Conservation (phyloP, 2,797 vertebrate species). For the Perodicticus potto region DNA sequence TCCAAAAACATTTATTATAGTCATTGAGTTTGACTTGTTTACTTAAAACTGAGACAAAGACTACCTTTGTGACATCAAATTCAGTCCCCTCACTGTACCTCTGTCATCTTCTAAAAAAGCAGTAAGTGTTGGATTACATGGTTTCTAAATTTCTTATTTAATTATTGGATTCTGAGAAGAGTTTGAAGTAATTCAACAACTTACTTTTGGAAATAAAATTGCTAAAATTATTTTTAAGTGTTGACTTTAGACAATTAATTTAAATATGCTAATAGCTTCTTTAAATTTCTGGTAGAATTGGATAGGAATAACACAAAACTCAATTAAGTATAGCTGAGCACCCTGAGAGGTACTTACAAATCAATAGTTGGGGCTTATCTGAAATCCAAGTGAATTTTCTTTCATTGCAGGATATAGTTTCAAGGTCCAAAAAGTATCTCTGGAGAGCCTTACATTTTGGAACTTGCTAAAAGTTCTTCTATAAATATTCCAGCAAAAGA, state of each 20-base stretch:
- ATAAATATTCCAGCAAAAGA: slow-evolving; percentile 75
- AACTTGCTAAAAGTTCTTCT: slow-evolving; percentile 68
- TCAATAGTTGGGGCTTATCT: slow-evolving; percentile 53
- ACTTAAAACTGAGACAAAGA: slow-evolving; percentile 47
- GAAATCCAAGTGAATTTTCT: slow-evolving; percentile 55
- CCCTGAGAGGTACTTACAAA: slow-evolving; percentile 5
- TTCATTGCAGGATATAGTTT: slow-evolving; percentile 46
- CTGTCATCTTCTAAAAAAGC: slow-evolving; percentile 18
- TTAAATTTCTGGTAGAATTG: slow-evolving; percentile 49
- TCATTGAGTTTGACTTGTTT: slow-evolving; percentile 56
- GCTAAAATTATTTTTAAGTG: background rate
- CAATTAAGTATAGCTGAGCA: background rate
- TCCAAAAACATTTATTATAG: slow-evolving; percentile 26
- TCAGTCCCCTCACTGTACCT: background rate
- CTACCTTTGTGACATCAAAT: slow-evolving; percentile 53
- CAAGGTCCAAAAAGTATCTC: slow-evolving; percentile 66
- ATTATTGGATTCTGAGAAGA: slow-evolving; percentile 45
- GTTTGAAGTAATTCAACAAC: slow-evolving; percentile 49
- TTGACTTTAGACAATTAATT: slow-evolving; percentile 43
- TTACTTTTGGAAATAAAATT: slow-evolving; percentile 48
- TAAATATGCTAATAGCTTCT: background rate
- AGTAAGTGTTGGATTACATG: background rate
- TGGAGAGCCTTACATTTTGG: slow-evolving; percentile 66
- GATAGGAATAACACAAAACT: background rate
- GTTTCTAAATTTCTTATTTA: slow-evolving; percentile 61